Conservation (phyloP, 2,113 vertebrate genomes). For the Pipa parva region DNA sequence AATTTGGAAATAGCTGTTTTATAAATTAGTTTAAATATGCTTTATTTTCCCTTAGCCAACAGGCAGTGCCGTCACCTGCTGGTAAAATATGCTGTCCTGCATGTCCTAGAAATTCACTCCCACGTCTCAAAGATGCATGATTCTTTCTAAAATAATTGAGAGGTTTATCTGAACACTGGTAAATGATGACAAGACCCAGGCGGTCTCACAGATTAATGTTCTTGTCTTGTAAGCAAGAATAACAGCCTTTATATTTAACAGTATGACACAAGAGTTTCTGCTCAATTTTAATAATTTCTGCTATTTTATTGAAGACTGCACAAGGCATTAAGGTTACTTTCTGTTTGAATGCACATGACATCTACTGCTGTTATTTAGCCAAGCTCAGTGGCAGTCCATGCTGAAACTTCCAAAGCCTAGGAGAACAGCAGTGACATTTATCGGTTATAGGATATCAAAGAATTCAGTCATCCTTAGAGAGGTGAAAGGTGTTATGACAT, state of each 20-base stretch:
- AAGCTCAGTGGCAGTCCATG: background rate
- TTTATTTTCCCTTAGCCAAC: constrained; percentile 34
- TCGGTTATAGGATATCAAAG: background rate
- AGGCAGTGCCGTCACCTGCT: constrained; percentile 11
- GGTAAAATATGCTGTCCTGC: constrained; percentile 18
- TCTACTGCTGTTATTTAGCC: background rate
- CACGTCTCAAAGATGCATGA: constrained; percentile 14
- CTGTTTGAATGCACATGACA: constrained; percentile 5
- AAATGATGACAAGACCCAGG: constrained; percentile 15
- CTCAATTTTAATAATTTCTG: constrained; percentile 26
- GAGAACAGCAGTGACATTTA: constrained; percentile 3
- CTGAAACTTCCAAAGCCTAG: background rate
- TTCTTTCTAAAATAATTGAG: constrained; percentile 16
- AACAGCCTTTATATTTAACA: constrained; percentile 29
- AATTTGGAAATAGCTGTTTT: constrained; percentile 13
- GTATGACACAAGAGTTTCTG: constrained; percentile 9
- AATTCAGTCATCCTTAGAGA: background rate
- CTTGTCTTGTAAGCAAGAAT: constrained; percentile 30
- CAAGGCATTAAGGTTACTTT: constrained; percentile 11
- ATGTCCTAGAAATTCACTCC: constrained; percentile 11
- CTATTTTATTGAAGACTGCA: constrained; percentile 8
- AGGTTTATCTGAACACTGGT: constrained; percentile 14
- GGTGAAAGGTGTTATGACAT: background rate
- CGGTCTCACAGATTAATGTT: constrained; percentile 17
- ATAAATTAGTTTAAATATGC: constrained; percentile 29